Conservation (phyloP, 2,888 invertebrate genomes). For the Yponomeuta evonymella region DNA sequence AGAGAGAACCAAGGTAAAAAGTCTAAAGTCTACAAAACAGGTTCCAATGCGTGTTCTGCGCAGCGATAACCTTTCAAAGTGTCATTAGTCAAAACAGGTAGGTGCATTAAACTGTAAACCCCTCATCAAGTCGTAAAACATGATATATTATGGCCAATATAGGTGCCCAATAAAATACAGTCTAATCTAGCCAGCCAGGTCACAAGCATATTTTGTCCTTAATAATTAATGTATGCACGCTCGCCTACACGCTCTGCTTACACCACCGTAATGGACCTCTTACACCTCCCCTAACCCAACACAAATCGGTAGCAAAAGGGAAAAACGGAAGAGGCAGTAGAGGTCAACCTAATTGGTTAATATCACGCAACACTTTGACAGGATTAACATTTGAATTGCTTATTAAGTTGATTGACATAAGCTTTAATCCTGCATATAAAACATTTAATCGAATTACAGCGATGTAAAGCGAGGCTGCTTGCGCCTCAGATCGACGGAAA, state of each 20-base stretch:
- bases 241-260: conserved; percentile 4
- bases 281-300: neutral
- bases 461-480: conserved; percentile 18
- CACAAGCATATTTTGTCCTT: conserved; percentile 14
- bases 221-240: conserved; percentile 14
- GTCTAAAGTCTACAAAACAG: neutral
- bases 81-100: neutral
- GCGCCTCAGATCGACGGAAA: neutral
- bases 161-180: conserved; percentile 4
- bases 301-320: neutral
- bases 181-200: conserved; percentile 10
- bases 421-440: conserved; percentile 48
- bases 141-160: neutral
- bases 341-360: conserved; percentile 27
- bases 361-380: conserved; percentile 46
- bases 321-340: conserved; percentile 26
- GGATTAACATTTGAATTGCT: conserved; percentile 71
- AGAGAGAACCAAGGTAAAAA: neutral
- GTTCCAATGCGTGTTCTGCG: neutral
- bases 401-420: conserved; percentile 68
- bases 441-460: conserved; percentile 48
- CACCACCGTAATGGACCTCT: neutral
- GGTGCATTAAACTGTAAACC: conserved; percentile 1
- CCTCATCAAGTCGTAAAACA: conserved; percentile 1
- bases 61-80: neutral